Evolutionary conservation across 1,140 invertebrate genomes (phyloP), one percentile per base, ranked within the genome.

Genomic region (Drosophila eugracilis): DNA sequence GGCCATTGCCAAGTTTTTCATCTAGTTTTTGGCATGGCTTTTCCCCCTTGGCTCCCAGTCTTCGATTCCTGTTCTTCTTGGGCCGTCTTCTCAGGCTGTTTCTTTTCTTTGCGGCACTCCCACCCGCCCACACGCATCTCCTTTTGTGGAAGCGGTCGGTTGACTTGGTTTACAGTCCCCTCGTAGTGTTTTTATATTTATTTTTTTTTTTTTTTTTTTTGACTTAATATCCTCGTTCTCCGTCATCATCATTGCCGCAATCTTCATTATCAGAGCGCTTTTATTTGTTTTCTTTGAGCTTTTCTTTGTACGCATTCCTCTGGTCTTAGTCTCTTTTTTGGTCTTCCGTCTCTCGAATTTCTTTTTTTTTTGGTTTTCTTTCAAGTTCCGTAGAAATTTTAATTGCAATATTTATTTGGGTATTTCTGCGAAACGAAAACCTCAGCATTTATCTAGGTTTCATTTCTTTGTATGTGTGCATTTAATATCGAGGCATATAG

Each of bases 1-100:
- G 73, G 67, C 48, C 76, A 81, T 77, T 74, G 77, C 77, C 67
- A 77, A 81, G 67, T 81, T 75, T 86, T 85, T 81, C 74, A 75
- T 81, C 77, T 85, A 81, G 81, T 85, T 88, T 78, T 77, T 53
- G 54, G 52, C 41, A 41, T 59, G 54, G 42, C 60, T 58, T 26
- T 65, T 41, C 36, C 39, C 22, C 30, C 49, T 21, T 5, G 19
- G 14, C n/a, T 24, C 28, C 42, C 24, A 32, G 24, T 7, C 66
- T 32, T 32, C 34, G 47, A 44, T 69, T 69, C 65, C 62, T 34
- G 65, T 69, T 67, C 63, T 66, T 54, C 42, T 55, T n/a, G 24
- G n/a, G 19, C 17, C 49, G n/a, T 30, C 32, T 52, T 36, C 54
- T 24, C 42, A 14, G 26, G 17, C 47, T 10, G 32, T 19, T 28